Conservation (phyloP, 1,140 invertebrate genomes). For the Nephotettix cincticeps region DNA sequence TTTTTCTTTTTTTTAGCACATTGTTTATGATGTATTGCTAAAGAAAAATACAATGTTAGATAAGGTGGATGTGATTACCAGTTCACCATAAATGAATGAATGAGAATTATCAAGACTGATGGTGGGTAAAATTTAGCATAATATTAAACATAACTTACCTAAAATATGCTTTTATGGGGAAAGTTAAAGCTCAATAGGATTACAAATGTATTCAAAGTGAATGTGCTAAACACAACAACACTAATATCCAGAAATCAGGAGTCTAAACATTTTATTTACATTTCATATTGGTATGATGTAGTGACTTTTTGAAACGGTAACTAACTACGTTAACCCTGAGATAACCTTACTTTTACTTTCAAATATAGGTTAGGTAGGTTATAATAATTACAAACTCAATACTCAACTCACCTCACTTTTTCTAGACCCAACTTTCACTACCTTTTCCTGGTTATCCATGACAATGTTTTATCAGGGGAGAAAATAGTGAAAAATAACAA, state of each 20-base stretch:
- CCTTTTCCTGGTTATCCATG: slow-evolving; percentile 23
- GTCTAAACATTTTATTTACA: neutral
- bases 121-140: no score
- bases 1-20: no score
- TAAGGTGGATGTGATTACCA: no score
- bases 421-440: slow-evolving; percentile 56
- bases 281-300: neutral
- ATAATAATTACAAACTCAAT: neutral
- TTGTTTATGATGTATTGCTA: no score
- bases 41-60: no score
- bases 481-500: neutral
- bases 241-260: neutral
- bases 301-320: neutral
- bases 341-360: neutral
- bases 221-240: neutral
- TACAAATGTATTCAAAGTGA: neutral
- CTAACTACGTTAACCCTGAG: neutral
- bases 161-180: no score
- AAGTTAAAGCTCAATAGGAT: neutral
- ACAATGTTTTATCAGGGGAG: neutral
- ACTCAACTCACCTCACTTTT: slow-evolving; percentile 61
- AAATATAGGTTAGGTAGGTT: neutral
- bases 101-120: no score
- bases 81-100: no score
- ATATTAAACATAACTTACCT: no score